Percentiles rank a stretch among this genome's conserved stretches.
phyloP scores from a whole-genome alignment of 2,888 invertebrate species.

The Harpagoxenus sublaevis region DNA sequence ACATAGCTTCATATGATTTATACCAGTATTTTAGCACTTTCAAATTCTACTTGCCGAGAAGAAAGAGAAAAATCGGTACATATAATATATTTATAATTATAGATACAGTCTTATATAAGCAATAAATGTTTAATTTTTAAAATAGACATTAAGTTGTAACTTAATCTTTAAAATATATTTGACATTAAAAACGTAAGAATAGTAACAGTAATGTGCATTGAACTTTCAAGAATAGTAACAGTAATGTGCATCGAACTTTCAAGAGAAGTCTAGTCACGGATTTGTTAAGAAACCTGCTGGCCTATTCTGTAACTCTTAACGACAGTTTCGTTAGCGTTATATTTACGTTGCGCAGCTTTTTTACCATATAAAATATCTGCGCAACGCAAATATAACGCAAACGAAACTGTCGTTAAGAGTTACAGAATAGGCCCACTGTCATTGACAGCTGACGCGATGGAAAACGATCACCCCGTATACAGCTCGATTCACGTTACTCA shows the following conservation, averaged over 20 bases:
- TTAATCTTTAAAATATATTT: neutral
- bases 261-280: neutral
- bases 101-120: neutral
- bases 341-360: too few relatives aligned
- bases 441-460: slow-evolving; percentile 35
- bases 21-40: neutral
- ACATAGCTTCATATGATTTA: neutral
- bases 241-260: neutral
- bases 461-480: slow-evolving; percentile 41
- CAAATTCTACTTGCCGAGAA: neutral
- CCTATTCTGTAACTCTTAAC: too few relatives aligned
- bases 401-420: too few relatives aligned
- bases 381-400: too few relatives aligned
- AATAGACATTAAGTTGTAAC: neutral
- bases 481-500: slow-evolving; percentile 53
- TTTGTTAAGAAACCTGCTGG: neutral
- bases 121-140: neutral
- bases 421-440: neutral
- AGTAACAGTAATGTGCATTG: neutral
- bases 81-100: neutral
- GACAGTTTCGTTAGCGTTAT: too few relatives aligned
- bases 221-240: neutral
- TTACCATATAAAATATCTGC: too few relatives aligned
- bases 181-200: neutral
- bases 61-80: neutral